phyloP scores from a whole-genome alignment of 1,140 invertebrate genomes.

The Nautilus pompilius region DNA sequence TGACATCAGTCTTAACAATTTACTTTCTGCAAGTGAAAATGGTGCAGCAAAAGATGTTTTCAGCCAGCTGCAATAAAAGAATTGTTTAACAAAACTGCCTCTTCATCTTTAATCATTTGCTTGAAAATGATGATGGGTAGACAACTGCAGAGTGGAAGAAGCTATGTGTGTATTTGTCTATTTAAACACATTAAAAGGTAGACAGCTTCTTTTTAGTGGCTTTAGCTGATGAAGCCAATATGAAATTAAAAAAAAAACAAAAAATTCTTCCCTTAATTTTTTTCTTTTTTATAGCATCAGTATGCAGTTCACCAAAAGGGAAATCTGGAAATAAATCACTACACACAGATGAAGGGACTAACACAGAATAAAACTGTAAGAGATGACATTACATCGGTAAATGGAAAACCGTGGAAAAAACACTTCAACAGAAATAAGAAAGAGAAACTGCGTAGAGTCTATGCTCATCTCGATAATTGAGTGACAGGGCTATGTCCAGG shows the following conservation, averaged over 20 bases:
- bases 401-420: slow-evolving; percentile 77
- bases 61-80: no score
- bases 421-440: slow-evolving; percentile 79
- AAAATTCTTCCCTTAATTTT: not conserved
- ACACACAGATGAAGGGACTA: slow-evolving; percentile 21
- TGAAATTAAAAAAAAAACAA: not conserved
- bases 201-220: not conserved
- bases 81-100: no score
- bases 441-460: slow-evolving; percentile 80
- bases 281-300: slow-evolving; percentile 15
- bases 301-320: slow-evolving; percentile 31
- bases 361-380: slow-evolving; percentile 9
- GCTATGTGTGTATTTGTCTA: not conserved
- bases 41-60: no score
- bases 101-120: not conserved
- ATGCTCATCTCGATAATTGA: slow-evolving; percentile 67
- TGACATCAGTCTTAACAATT: no score
- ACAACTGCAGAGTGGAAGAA: not conserved
- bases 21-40: no score
- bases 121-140: not conserved
- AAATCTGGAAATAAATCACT: slow-evolving; percentile 18
- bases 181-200: not conserved
- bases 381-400: slow-evolving; percentile 14
- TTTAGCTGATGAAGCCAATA: not conserved
- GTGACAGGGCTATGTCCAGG: no score